These are phyloP conservation scores for Synanthedon myopaeformis DNA, from an alignment of 2,888 invertebrate genomes.

Conservation along the genomic window DNA sequence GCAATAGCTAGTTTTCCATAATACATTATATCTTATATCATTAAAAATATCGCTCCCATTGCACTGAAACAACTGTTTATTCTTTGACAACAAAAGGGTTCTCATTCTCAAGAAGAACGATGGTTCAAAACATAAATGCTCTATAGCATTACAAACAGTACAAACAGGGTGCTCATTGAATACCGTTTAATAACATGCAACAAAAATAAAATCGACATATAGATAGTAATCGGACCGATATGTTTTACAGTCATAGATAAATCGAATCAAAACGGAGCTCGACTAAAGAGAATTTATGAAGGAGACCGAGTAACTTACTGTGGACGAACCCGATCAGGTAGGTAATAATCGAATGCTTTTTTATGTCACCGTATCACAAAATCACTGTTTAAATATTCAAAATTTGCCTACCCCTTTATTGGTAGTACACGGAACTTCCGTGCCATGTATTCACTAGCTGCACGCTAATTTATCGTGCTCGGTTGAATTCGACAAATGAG, in stretches of 20 bases:
- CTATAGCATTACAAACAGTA: too few species aligned
- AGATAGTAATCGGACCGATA: not conserved
- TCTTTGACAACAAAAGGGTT: too few species aligned
- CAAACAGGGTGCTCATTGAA: too few species aligned
- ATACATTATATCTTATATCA: too few species aligned
- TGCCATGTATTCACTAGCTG: conserved; percentile 8
- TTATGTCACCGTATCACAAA: not conserved
- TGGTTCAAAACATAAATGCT: too few species aligned
- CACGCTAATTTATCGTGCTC: conserved; percentile 6
- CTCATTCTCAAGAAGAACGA: too few species aligned
- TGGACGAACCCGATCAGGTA: conserved; percentile 26
- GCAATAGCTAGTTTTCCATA: too few species aligned
- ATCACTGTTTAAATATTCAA: conserved; percentile 45
- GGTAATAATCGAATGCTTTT: conserved; percentile 27
- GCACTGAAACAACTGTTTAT: too few species aligned
- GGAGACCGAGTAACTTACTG: conserved; percentile 31
- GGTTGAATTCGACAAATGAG: not conserved
- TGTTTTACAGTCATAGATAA: not conserved
- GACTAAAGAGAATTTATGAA: conserved; percentile 26
- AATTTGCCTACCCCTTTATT: conserved; percentile 52
- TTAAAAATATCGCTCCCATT: too few species aligned
- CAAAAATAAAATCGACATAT: not conserved
- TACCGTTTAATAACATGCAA: not conserved
- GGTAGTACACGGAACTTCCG: conserved; percentile 28
- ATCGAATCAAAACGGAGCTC: not conserved